Evolutionary conservation across 1,140 invertebrate genomes (phyloP).

Genomic region (Trinorchestia longiramus): DNA sequence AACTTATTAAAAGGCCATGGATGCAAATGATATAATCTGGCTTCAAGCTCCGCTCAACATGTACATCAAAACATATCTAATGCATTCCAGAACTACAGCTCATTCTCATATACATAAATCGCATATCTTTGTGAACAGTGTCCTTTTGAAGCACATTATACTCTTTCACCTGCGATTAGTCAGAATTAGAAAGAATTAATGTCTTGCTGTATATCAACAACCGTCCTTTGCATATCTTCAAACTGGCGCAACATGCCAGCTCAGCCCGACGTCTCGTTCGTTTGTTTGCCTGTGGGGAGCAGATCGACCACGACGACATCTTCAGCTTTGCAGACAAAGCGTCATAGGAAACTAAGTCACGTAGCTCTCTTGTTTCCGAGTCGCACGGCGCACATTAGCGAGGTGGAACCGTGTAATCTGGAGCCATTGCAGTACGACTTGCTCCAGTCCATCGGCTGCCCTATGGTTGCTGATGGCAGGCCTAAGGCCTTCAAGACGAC

Average conservation of each 20-base stretch:
- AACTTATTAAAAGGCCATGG: too few relatives aligned
- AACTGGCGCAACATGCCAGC: not conserved
- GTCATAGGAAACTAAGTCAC: not conserved
- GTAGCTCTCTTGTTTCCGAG: not conserved
- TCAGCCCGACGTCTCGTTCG: not conserved
- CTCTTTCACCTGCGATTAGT: not conserved
- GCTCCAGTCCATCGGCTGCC: not conserved
- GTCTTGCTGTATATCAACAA: not conserved
- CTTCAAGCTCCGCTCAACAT: too few relatives aligned
- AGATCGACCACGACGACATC: not conserved
- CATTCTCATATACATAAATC: not conserved
- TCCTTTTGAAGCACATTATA: not conserved
- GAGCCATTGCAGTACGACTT: conserved; percentile 4
- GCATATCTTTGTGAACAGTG: not conserved
- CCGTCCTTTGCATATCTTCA: not conserved
- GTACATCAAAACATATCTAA: not conserved
- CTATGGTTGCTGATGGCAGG: conserved; percentile 47
- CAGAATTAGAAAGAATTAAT: too few relatives aligned
- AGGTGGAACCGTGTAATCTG: conserved; percentile 26
- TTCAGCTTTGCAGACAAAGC: conserved; percentile 9
- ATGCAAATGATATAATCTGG: too few relatives aligned
- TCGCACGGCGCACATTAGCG: not conserved
- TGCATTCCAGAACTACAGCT: not conserved
- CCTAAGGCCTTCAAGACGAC: conserved; percentile 3
- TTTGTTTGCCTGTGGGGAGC: not conserved